Conservation (phyloP, 2,797 vertebrate species). For the Silurus aristotelis region DNA sequence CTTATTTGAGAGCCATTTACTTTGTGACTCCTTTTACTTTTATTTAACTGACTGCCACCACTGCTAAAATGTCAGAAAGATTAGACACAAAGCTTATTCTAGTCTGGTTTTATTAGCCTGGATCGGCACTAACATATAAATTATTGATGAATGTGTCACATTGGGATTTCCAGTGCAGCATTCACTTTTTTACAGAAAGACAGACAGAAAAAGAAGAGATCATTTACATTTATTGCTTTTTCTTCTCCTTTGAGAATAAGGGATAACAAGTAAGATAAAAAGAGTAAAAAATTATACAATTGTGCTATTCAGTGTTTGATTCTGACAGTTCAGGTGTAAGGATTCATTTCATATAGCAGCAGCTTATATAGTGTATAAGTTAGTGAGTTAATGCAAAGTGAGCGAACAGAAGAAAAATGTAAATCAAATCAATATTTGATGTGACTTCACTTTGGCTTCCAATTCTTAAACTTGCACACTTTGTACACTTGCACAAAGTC, state of each 20-base stretch:
- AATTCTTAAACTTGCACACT: too few relatives aligned
- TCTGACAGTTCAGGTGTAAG: not conserved
- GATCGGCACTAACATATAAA: not conserved
- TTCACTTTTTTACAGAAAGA: not conserved
- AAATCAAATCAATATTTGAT: too few relatives aligned
- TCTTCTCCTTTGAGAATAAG: not conserved
- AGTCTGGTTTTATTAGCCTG: not conserved
- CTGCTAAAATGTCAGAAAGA: conserved; percentile 3
- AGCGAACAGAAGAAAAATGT: too few relatives aligned
- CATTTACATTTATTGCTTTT: not conserved
- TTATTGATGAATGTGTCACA: conserved; percentile 9
- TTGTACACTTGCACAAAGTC: too few relatives aligned
- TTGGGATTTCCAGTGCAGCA: not conserved
- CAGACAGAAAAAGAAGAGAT: not conserved
- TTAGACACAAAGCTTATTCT: conserved; percentile 1
- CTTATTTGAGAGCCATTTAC: too few relatives aligned
- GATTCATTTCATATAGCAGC: not conserved
- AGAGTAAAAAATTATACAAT: not conserved
- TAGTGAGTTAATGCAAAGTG: too few relatives aligned
- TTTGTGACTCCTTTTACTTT: not conserved
- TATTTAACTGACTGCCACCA: not conserved
- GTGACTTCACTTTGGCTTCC: too few relatives aligned
- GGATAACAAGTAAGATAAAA: not conserved
- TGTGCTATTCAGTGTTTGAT: not conserved
- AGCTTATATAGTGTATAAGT: too few relatives aligned